Conservation (phyloP, 2,113 vertebrate genomes). For the Ia io region DNA sequence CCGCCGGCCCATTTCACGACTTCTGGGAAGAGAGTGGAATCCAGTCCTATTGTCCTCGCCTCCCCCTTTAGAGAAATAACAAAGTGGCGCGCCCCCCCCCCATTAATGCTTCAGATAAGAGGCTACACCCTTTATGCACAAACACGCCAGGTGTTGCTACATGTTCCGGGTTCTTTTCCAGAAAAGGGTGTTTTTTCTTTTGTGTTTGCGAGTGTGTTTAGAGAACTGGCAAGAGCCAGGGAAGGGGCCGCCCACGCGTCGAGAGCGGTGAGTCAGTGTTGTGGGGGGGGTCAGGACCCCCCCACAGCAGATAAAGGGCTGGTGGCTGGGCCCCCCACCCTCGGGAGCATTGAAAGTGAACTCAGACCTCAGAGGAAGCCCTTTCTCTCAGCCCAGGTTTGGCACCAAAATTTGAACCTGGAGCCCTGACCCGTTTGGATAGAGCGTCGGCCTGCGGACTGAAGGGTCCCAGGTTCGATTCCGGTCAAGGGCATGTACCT, state of each 20-base stretch:
- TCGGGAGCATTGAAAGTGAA: not conserved
- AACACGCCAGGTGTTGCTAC: slow-evolving; percentile 45
- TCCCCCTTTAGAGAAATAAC: not conserved
- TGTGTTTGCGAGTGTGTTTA: not conserved
- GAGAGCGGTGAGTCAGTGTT: not conserved
- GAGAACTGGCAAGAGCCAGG: not conserved
- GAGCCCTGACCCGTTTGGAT: not conserved
- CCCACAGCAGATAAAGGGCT: not conserved
- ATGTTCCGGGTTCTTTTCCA: slow-evolving; percentile 45
- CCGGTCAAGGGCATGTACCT: too few relatives aligned
- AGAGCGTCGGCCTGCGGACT: too few relatives aligned
- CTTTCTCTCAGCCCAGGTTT: not conserved
- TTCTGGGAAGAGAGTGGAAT: slow-evolving; percentile 54
- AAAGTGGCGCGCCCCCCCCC: not conserved
- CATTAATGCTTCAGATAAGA: slow-evolving; percentile 25
- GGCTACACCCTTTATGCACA: slow-evolving; percentile 33
- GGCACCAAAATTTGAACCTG: not conserved
- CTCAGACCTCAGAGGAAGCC: not conserved
- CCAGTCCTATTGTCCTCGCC: not conserved
- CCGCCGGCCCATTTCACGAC: slow-evolving; percentile 30
- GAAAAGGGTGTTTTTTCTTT: slow-evolving; percentile 35
- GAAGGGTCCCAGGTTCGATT: too few relatives aligned
- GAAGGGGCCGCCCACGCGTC: not conserved
- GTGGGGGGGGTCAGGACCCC: not conserved
- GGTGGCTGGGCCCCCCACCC: not conserved